Percentiles rank a stretch among this genome's conserved stretches.
Conservation (phyloP, 2,888 invertebrate species). For the Euphydryas editha region DNA sequence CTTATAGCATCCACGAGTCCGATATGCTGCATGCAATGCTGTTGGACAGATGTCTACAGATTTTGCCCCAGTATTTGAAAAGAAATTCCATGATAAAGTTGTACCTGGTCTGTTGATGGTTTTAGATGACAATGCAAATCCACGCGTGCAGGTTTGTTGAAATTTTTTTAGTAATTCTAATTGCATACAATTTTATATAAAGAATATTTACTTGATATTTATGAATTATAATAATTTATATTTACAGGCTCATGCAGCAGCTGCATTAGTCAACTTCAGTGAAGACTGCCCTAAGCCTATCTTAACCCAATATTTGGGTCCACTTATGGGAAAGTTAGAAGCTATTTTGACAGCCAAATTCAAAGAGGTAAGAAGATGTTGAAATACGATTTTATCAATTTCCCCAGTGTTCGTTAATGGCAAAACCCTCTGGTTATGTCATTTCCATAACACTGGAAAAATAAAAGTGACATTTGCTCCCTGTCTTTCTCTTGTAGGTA, state of each 20-base stretch:
- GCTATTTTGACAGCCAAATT: constrained; percentile 95
- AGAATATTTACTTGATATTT: too few relatives aligned
- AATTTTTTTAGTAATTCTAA: neutral
- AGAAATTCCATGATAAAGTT: constrained; percentile 98
- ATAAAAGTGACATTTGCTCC: constrained; percentile 74
- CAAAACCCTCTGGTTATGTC: constrained; percentile 59
- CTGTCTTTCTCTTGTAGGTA: constrained; percentile 63
- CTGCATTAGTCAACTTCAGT: constrained; percentile 99
- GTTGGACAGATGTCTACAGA: constrained; percentile 99
- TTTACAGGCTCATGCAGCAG: constrained; percentile 90
- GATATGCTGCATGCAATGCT: constrained; percentile 99
- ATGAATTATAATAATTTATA: neutral
- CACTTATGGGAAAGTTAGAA: constrained; percentile 95
- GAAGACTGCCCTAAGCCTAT: constrained; percentile 99
- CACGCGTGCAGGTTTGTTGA: constrained; percentile 91
- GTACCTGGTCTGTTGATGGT: constrained; percentile 95
- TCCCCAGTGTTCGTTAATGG: constrained; percentile 81
- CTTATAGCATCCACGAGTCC: constrained; percentile 92
- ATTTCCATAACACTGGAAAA: constrained; percentile 82
- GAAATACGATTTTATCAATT: neutral
- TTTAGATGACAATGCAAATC: constrained; percentile 95
- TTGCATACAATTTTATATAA: too few relatives aligned
- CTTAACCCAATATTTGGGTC: constrained; percentile 94
- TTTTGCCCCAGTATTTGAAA: constrained; percentile 98
- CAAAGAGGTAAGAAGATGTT: constrained; percentile 86